phyloP scores from a whole-genome alignment of 1,140 invertebrate genomes.

The Ceratina australensis region DNA sequence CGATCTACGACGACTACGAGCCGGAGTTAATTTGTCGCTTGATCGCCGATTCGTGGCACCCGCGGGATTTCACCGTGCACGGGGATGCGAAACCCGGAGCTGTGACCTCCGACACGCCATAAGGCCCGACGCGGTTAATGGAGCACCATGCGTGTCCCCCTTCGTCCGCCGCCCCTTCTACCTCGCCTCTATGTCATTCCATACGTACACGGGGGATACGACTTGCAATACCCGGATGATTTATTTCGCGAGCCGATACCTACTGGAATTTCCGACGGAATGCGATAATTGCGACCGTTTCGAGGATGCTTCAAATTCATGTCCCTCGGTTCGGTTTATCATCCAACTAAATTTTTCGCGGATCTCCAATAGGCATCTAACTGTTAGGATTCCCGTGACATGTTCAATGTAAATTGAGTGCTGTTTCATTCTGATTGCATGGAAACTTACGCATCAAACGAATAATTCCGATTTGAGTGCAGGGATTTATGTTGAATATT shows the following conservation, averaged over 20 bases:
- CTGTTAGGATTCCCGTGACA: too few species aligned
- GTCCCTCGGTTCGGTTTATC: too few species aligned
- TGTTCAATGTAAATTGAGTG: too few species aligned
- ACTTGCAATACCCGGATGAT: background rate
- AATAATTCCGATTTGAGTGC: too few species aligned
- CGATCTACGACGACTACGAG: constrained; percentile 43
- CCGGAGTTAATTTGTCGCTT: constrained; percentile 69
- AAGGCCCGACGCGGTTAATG: constrained; percentile 61
- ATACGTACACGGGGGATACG: background rate
- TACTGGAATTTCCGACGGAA: background rate
- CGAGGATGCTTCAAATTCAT: too few species aligned
- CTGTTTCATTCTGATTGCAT: too few species aligned
- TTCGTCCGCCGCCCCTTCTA: background rate
- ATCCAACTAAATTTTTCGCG: too few species aligned
- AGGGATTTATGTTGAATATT: too few species aligned
- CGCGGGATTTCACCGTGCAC: constrained; percentile 51
- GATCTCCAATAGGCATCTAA: background rate
- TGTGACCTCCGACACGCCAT: constrained; percentile 30
- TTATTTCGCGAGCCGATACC: background rate
- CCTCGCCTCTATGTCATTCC: too few species aligned
- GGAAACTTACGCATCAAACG: too few species aligned
- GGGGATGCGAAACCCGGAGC: constrained; percentile 36
- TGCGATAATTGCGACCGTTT: background rate
- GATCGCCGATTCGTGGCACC: constrained; percentile 62
- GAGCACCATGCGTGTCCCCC: constrained; percentile 41